phyloP scores from a whole-genome alignment of 35 echinoderm and acorn worm species.

The Amphiura filiformis region DNA sequence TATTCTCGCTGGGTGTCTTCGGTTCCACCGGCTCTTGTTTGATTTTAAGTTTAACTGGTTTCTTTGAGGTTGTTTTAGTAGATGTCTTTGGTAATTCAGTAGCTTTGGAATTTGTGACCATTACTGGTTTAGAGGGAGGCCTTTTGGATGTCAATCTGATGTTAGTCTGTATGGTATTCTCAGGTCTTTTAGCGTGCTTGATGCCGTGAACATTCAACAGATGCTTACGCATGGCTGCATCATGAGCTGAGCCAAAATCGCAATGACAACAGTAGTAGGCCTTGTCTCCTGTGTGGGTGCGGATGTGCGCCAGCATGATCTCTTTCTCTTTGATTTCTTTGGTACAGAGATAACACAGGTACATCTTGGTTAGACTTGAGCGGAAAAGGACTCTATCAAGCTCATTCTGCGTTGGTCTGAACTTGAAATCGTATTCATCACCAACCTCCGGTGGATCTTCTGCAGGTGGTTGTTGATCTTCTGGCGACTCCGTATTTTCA shows the following conservation, averaged over 20 bases:
- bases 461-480: background rate
- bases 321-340: background rate
- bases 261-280: background rate
- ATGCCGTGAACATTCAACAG: background rate
- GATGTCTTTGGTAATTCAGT: background rate
- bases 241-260: background rate
- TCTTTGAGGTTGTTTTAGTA: background rate
- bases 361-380: background rate
- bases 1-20: background rate
- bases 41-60: background rate
- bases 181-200: conserved; percentile 1
- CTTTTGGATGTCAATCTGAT: background rate
- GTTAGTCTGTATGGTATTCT: background rate
- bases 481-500: background rate
- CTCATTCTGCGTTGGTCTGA: background rate
- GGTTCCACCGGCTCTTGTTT: background rate
- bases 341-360: background rate
- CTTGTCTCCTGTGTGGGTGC: background rate
- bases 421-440: background rate
- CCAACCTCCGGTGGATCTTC: background rate
- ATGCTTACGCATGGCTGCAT: conserved; percentile 5
- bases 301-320: background rate
- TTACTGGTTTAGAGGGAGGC: background rate
- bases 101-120: background rate
- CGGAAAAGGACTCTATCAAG: background rate